A percentile compares a stretch with the other conserved stretches of the same genome.
phyloP scores from a whole-genome alignment of 2,797 vertebrate species.

The Mus caroli region DNA sequence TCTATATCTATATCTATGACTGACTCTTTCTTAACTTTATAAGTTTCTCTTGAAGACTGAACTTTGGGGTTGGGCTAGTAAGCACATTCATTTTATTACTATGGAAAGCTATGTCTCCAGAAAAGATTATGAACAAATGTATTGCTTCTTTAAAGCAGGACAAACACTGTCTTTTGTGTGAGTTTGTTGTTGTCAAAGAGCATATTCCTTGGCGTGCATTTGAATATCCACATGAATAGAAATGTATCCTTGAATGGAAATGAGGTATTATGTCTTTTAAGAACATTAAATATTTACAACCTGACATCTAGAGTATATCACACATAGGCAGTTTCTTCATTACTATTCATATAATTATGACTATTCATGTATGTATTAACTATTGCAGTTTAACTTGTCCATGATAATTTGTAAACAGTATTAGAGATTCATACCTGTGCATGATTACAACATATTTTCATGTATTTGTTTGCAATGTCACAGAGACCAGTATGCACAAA shows the following conservation, averaged over 20 bases:
- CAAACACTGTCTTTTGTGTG: slow-evolving; percentile 47
- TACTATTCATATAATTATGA: slow-evolving; percentile 74
- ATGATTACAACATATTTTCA: slow-evolving; percentile 76
- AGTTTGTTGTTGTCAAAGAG: slow-evolving; percentile 77
- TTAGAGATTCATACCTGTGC: slow-evolving; percentile 69
- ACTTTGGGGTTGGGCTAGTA: slow-evolving; percentile 87
- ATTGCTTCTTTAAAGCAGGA: slow-evolving; percentile 73
- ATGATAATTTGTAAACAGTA: slow-evolving; percentile 75
- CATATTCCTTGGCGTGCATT: slow-evolving; percentile 66
- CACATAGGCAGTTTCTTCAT: slow-evolving; percentile 77
- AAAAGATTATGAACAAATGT: slow-evolving; percentile 63
- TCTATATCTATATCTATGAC: slow-evolving; percentile 50
- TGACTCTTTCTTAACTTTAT: slow-evolving; percentile 84
- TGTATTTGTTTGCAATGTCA: slow-evolving; percentile 59
- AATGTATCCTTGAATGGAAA: slow-evolving; percentile 69
- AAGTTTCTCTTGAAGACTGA: slow-evolving; percentile 85
- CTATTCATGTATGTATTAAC: slow-evolving; percentile 73
- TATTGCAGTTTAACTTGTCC: slow-evolving; percentile 76
- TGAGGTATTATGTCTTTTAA: slow-evolving; percentile 70
- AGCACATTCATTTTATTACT: slow-evolving; percentile 84
- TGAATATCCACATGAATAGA: slow-evolving; percentile 54
- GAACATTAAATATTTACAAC: slow-evolving; percentile 70
- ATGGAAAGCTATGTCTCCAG: slow-evolving; percentile 65
- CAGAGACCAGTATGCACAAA: slow-evolving; percentile 58
- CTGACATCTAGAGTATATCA: slow-evolving; percentile 71